Evolutionary conservation across 2,888 invertebrate genomes (phyloP).

Genomic region (Cephus pulcher): DNA sequence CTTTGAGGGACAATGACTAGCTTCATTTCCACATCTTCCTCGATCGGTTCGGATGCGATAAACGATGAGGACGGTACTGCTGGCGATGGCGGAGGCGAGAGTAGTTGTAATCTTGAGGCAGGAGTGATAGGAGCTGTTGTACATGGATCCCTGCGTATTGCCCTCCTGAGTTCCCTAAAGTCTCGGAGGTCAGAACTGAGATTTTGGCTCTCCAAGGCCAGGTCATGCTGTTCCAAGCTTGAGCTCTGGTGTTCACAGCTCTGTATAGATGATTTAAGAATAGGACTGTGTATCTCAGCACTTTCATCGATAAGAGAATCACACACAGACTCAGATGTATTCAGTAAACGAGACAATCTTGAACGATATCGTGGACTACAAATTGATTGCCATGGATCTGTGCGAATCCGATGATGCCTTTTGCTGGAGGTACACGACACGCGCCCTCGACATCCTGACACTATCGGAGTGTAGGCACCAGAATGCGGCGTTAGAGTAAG

Average conservation of each 20-base stretch:
- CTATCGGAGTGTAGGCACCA: slow-evolving; percentile 32
- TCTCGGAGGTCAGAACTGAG: neutral
- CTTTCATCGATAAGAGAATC: slow-evolving; percentile 34
- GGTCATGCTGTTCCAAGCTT: slow-evolving; percentile 8
- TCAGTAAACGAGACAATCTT: slow-evolving; percentile 34
- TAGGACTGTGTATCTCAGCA: neutral
- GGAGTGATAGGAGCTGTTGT: slow-evolving; percentile 45
- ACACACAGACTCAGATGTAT: slow-evolving; percentile 28
- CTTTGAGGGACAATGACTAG: slow-evolving; percentile 50
- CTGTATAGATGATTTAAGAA: neutral
- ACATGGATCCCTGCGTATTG: slow-evolving; percentile 24
- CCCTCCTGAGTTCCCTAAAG: slow-evolving; percentile 20
- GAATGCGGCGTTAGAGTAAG: slow-evolving; percentile 48
- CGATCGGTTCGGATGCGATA: slow-evolving; percentile 43
- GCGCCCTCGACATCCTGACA: slow-evolving; percentile 31
- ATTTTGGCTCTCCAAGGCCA: neutral
- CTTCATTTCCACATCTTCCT: slow-evolving; percentile 49
- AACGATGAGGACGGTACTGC: slow-evolving; percentile 47
- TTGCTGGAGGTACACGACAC: slow-evolving; percentile 15
- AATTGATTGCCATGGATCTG: slow-evolving; percentile 40
- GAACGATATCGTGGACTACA: slow-evolving; percentile 34
- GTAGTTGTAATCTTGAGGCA: slow-evolving; percentile 37
- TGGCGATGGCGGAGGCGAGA: slow-evolving; percentile 49
- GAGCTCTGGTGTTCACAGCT: slow-evolving; percentile 22
- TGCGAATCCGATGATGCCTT: slow-evolving; percentile 28